Conservation (phyloP, 2,888 invertebrate species). For the Caenorhabditis sp. region DNA sequence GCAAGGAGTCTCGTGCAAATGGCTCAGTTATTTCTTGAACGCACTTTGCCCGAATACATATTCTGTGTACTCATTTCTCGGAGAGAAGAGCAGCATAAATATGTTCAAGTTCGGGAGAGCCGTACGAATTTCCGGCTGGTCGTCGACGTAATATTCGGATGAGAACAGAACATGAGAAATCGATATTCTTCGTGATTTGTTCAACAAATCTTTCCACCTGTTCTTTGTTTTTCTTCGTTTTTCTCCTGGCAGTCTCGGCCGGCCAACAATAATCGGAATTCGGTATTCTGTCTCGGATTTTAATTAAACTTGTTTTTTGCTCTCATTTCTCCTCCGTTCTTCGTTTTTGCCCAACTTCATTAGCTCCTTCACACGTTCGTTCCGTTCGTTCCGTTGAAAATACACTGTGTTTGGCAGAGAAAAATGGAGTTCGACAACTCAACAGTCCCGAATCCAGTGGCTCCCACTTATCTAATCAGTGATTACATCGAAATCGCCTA, state of each 20-base stretch:
- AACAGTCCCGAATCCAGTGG: conserved; percentile 20
- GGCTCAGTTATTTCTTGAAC: background rate
- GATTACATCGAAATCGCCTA: conserved; percentile 78
- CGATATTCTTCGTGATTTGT: background rate
- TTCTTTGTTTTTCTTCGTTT: conserved; percentile 1
- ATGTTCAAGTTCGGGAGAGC: too few species aligned
- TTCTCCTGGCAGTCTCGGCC: background rate
- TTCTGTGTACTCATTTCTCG: too few species aligned
- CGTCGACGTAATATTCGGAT: background rate
- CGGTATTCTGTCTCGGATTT: conserved; percentile 32
- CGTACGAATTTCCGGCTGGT: too few species aligned
- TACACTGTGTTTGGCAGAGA: conserved; percentile 42
- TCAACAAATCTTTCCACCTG: background rate
- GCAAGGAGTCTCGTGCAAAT: background rate
- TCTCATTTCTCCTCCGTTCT: background rate
- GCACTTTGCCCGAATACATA: background rate
- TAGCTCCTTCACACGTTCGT: conserved; percentile 1
- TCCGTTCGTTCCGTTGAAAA: background rate
- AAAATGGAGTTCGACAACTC: conserved; percentile 35
- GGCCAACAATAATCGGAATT: conserved; percentile 18
- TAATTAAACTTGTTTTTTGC: conserved; percentile 45
- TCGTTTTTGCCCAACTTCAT: conserved; percentile 1
- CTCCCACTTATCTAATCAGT: conserved; percentile 68
- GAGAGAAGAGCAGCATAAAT: too few species aligned
- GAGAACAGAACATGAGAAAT: background rate